Percentiles rank a stretch among this genome's conserved stretches.
These are phyloP conservation scores for Taxidea taxus DNA, from an alignment of 2,113 vertebrate species.

Conservation along the genomic window DNA sequence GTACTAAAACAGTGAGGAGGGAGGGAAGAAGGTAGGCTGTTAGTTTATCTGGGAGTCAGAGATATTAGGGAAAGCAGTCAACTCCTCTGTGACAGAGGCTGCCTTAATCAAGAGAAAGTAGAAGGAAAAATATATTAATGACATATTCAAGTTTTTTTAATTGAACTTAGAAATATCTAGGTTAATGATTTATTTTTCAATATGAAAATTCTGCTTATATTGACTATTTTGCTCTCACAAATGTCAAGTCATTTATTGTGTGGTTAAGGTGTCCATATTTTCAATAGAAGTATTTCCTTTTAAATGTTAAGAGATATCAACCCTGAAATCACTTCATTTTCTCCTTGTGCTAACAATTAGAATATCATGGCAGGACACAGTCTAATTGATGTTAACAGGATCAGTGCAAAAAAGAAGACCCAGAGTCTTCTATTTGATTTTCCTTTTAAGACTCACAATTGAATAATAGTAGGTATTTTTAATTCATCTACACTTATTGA, in stretches of 20 bases:
- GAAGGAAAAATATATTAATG: slow-evolving; percentile 61
- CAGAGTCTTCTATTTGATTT: slow-evolving; percentile 51
- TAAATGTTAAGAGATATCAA: slow-evolving; percentile 87
- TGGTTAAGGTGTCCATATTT: slow-evolving; percentile 85
- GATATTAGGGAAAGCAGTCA: neutral
- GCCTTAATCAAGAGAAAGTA: slow-evolving; percentile 62
- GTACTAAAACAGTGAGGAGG: neutral
- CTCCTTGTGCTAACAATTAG: slow-evolving; percentile 80
- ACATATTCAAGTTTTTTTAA: slow-evolving; percentile 77
- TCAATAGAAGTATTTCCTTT: slow-evolving; percentile 85
- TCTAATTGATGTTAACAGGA: slow-evolving; percentile 81
- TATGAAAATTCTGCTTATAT: slow-evolving; percentile 85
- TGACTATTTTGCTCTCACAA: slow-evolving; percentile 84
- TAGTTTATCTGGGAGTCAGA: neutral
- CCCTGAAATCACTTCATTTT: slow-evolving; percentile 86
- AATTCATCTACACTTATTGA: slow-evolving; percentile 56
- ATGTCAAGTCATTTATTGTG: slow-evolving; percentile 89
- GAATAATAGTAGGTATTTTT: slow-evolving; percentile 44
- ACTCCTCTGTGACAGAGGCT: neutral
- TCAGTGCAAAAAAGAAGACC: slow-evolving; percentile 68
- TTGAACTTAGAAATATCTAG: slow-evolving; percentile 81
- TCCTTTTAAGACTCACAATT: slow-evolving; percentile 57
- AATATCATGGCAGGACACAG: slow-evolving; percentile 78
- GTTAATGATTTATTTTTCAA: slow-evolving; percentile 87
- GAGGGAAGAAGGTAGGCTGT: neutral